A percentile compares a stretch with the other conserved stretches of the same genome.
Evolutionary conservation across 2,888 invertebrate genomes (phyloP).

Genomic region (Alloplasta piceator): DNA sequence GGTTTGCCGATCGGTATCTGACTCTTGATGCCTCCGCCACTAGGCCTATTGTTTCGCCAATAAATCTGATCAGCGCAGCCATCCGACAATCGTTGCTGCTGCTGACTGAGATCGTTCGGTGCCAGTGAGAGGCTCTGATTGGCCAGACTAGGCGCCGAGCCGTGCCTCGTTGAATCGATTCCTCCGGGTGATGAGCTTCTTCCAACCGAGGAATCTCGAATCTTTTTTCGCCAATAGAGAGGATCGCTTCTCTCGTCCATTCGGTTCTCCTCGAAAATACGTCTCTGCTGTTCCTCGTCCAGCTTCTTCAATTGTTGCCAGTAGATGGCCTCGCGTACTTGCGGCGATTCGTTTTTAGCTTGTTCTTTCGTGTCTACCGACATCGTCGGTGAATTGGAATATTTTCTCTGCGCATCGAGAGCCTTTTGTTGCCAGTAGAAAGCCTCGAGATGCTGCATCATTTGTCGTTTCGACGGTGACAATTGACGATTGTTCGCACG

Average conservation of each 20-base stretch:
- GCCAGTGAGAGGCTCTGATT: conserved; percentile 63
- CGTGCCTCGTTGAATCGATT: conserved; percentile 63
- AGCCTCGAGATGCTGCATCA: conserved; percentile 78
- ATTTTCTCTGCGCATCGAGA: conserved; percentile 75
- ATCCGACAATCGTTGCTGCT: conserved; percentile 33
- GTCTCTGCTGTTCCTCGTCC: conserved; percentile 85
- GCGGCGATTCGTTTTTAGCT: conserved; percentile 72
- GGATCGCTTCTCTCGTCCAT: conserved; percentile 65
- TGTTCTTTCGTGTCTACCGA: conserved; percentile 8
- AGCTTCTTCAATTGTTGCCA: conserved; percentile 89
- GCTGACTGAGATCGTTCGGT: conserved; percentile 38
- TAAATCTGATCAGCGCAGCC: conserved; percentile 66
- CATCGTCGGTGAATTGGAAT: conserved; percentile 61
- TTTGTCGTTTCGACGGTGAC: conserved; percentile 78
- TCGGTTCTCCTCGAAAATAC: conserved; percentile 76
- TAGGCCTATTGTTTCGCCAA: conserved; percentile 68
- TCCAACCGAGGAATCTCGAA: conserved; percentile 45
- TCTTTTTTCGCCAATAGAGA: conserved; percentile 63
- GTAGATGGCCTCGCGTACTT: conserved; percentile 86
- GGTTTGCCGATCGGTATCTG: conserved; percentile 74
- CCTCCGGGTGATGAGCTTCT: conserved; percentile 37
- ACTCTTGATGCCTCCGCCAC: conserved; percentile 61
- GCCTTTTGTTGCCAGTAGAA: conserved; percentile 81
- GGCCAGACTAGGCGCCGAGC: conserved; percentile 69
- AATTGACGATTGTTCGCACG: conserved; percentile 62